Conservation (phyloP, 2,113 vertebrate genomes). For the Pseudorasbora parva region DNA sequence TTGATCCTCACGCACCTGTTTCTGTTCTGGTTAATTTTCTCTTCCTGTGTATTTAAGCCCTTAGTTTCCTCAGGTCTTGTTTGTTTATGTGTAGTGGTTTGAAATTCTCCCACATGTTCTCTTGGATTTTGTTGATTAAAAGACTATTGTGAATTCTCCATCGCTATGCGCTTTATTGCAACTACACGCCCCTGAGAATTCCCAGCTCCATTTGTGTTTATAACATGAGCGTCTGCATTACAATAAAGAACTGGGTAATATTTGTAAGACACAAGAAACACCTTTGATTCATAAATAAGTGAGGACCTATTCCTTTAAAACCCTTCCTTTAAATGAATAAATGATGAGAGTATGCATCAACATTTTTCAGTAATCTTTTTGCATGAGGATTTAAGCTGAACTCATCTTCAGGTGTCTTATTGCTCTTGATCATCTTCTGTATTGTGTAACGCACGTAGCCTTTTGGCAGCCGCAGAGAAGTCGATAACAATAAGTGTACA, state of each 20-base stretch:
- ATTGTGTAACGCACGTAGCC: slow-evolving; percentile 47
- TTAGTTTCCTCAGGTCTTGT: too few relatives aligned
- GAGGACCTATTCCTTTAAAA: slow-evolving; percentile 14
- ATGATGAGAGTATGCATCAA: slow-evolving; percentile 28
- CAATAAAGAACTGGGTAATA: slow-evolving; percentile 4
- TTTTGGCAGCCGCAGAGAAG: slow-evolving; percentile 54
- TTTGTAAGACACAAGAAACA: neutral
- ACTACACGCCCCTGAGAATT: too few relatives aligned
- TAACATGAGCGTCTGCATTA: neutral
- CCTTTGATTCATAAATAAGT: slow-evolving; percentile 34
- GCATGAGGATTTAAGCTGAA: slow-evolving; percentile 40
- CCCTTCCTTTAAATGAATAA: neutral
- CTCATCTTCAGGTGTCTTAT: slow-evolving; percentile 47
- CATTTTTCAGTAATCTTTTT: neutral
- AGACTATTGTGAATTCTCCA: too few relatives aligned
- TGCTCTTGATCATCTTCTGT: slow-evolving; percentile 52
- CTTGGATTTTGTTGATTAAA: too few relatives aligned
- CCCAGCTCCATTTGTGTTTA: slow-evolving; percentile 41
- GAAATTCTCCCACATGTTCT: too few relatives aligned
- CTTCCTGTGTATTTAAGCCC: too few relatives aligned
- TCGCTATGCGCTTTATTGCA: too few relatives aligned
- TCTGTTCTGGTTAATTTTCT: too few relatives aligned
- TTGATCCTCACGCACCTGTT: too few relatives aligned
- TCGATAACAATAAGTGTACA: slow-evolving; percentile 56
- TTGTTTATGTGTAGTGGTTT: too few relatives aligned